Base-by-base conservation (phyloP, 2,113 vertebrate genomes). In the Astur gentilis region DNA sequence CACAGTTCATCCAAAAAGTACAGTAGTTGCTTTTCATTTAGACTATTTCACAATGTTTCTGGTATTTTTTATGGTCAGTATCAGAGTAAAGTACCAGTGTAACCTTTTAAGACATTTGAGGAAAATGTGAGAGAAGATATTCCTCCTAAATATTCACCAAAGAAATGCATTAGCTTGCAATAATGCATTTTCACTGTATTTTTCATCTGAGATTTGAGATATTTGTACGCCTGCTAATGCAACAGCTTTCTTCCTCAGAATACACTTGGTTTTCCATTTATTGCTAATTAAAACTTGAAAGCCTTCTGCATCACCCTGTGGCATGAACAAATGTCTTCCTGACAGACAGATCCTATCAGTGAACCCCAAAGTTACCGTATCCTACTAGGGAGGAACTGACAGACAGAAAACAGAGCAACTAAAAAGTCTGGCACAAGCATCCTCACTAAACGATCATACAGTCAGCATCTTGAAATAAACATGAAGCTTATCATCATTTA, bases 321-420 rank as follows among this genome's bases (percentile, higher is more conserved):
- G 87, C 73, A 96, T 70, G 89, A 98, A 98, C 62, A 95, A 90
- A 96, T 22, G 12, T 72, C 89, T 97, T 98, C 97, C 97, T 94
- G 94, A 57, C 54, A 93, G 93, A 95, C 70, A 81, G 58, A 73
- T 70, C 14, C 31, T 83, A 87, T 80, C 47, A 16, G 42, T 32
- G 50, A 89, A 94, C 90, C 58, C 57, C 52, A 45, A 76, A 78
- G 73, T 45, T 67, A 80, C 71, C 3, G 7, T 52, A 49, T 62
- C 45, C 49, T 72, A 32, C 34, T 34, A 94, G 67, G 36, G 10
- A 95, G 40, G 64, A 96, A 61, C 0, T 0, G 0, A 95, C 36
- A 92, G 81, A 78, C 52, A 95, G 81, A 80, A 73, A 38, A 15
- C 22, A 92, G 69, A 91, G 84, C 42, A 54, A 54, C 70, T 57